Evolutionary conservation across 2,797 vertebrate species (phyloP).

Genomic region (Rhodeus uyekii): DNA sequence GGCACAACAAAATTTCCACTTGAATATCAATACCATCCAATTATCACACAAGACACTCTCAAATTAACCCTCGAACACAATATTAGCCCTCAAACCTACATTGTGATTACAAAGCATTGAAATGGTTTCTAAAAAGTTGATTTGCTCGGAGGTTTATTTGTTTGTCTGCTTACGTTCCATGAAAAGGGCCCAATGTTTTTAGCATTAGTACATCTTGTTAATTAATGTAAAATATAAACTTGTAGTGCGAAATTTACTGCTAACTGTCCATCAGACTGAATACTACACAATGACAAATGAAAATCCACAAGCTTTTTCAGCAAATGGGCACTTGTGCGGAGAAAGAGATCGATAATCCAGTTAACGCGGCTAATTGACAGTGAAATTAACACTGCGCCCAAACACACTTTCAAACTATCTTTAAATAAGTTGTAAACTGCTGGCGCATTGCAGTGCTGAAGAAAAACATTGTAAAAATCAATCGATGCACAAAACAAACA

Average conservation of each 20-base stretch:
- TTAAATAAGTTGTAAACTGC: background rate
- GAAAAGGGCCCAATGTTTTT: background rate
- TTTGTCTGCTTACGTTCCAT: background rate
- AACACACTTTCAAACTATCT: background rate
- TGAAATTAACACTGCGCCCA: background rate
- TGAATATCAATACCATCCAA: background rate
- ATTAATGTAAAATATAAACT: background rate
- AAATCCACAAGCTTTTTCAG: background rate
- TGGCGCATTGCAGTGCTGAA: background rate
- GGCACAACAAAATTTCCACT: background rate
- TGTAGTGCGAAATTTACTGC: background rate
- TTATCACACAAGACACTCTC: background rate
- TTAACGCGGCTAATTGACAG: background rate
- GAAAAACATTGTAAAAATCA: background rate
- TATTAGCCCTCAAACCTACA: background rate
- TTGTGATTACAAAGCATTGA: background rate
- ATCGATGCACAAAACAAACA: background rate
- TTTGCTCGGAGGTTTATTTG: background rate
- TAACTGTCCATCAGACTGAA: background rate
- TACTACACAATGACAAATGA: background rate
- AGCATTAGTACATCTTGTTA: background rate
- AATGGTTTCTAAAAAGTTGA: background rate
- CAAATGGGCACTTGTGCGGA: background rate
- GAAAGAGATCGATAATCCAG: background rate
- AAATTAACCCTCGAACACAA: background rate